Evolutionary conservation across 2,888 invertebrate species (phyloP).

Genomic region (Pyralis farinalis): DNA sequence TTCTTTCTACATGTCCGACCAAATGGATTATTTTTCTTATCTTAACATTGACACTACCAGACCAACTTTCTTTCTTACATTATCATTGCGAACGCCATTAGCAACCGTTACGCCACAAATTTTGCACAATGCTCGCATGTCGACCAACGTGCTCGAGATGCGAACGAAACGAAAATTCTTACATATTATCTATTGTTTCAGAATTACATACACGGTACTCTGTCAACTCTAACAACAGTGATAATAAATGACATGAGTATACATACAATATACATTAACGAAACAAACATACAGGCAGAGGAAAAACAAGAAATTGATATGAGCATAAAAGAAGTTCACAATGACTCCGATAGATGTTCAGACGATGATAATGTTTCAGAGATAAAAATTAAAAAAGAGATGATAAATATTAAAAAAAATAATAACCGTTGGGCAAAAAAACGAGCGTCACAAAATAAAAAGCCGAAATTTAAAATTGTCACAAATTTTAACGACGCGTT

Average conservation of each 20-base stretch:
- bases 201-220: slow-evolving; percentile 11
- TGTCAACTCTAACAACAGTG: slow-evolving; percentile 14
- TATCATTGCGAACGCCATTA: too few species aligned
- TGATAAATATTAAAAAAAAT: slow-evolving; percentile 12
- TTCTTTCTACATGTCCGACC: too few species aligned
- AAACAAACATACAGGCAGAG: slow-evolving; percentile 15
- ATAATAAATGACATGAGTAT: slow-evolving; percentile 11
- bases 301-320: slow-evolving; percentile 5
- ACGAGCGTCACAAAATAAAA: slow-evolving; percentile 30
- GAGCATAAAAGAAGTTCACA: background rate
- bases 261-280: slow-evolving; percentile 17
- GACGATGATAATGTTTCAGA: slow-evolving; percentile 7
- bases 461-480: slow-evolving; percentile 36
- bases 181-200: slow-evolving; percentile 12
- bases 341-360: background rate
- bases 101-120: too few species aligned
- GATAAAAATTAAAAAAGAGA: slow-evolving; percentile 5
- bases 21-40: too few species aligned
- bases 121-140: too few species aligned
- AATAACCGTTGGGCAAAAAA: slow-evolving; percentile 34
- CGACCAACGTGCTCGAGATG: too few species aligned
- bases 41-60: too few species aligned
- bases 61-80: too few species aligned
- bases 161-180: too few species aligned
- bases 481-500: slow-evolving; percentile 20